Conservation (phyloP, 2,113 vertebrate genomes). For the Sapajus apella region DNA sequence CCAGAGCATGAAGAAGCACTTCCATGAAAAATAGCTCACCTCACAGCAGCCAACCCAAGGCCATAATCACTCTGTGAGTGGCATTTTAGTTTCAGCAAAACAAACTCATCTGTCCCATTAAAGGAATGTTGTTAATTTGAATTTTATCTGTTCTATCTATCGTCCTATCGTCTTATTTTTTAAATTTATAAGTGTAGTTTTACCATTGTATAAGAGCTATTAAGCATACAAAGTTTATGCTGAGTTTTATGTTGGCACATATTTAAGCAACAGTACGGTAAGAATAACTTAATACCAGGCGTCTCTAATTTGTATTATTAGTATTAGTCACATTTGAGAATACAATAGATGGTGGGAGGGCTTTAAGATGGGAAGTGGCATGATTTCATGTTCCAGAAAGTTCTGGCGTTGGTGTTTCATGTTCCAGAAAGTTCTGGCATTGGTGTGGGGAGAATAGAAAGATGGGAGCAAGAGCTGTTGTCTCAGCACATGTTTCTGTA, state of each 20-base stretch:
- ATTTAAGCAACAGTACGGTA: neutral
- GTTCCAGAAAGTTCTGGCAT: neutral
- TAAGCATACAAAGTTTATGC: neutral
- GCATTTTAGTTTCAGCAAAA: neutral
- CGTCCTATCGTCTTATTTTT: neutral
- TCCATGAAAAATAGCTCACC: rapidly evolving
- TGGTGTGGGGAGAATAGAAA: rapidly evolving
- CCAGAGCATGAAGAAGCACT: neutral
- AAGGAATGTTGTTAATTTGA: neutral
- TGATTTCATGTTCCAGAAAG: neutral
- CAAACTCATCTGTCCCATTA: neutral
- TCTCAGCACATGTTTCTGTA: neutral
- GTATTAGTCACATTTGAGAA: neutral
- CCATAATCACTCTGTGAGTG: rapidly evolving
- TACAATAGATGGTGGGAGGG: rapidly evolving
- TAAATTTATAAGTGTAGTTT: neutral
- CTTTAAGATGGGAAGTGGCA: neutral
- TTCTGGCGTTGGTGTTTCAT: neutral
- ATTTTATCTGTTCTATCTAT: neutral
- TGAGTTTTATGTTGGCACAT: neutral
- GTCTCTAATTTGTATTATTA: neutral
- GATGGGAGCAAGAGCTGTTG: too few species aligned
- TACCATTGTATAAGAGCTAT: neutral
- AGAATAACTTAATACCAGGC: neutral
- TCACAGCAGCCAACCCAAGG: rapidly evolving